Evolutionary conservation across 2,888 invertebrate genomes (phyloP), one percentile per base, ranked within the genome.

Genomic region (Odontomyia ornata): DNA sequence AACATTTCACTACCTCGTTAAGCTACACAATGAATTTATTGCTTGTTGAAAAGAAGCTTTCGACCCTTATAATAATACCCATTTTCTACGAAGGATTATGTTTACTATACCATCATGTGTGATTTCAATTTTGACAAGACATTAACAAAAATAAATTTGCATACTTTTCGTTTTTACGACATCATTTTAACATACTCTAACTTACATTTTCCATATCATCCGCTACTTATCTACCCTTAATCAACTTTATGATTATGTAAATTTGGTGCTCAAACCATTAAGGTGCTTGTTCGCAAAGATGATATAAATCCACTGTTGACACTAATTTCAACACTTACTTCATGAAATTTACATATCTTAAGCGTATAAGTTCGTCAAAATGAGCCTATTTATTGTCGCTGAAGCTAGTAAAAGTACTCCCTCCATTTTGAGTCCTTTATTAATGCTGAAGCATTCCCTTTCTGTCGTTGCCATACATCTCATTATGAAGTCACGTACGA

Each of bases 281-380:
- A 1, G 52, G 71, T 25, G 9, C 27, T 65, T 18, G 2, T 52
- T 52, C 71, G 25, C 27, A 56, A 27, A 56, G 15, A 72, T 30
- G 56, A 72, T 13, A 72, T 72, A 72, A 72, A 72, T 56, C 71
- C 56, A 56, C 28, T 28, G 71, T 11, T 72, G 71, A 72, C 71
- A 72, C 71, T 72, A 72, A 72, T 72, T 72, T 72, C 71, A 56
- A 52, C 52, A 72, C 56, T 72, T 72, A 56, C 28, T 72, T 25
- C 25, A 72, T 21, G 43, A 56, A 56, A 72, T 72, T 72, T 72
- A 52, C 56, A 56, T 72, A 56, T 28, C 56, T 72, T 56, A 56
- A 72, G 71, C 28, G 30, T 52, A n/a, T 72, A 15, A 27, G 27
- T 72, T 47, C 27, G 36, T 65, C 18, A 69, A 47, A n/a, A 15